Evolutionary conservation across 30 jellyfish, hydroid and myxozoan genomes (phyloP), one percentile per base, ranked within the genome.

Genomic region (Cassiopea xamachana): DNA sequence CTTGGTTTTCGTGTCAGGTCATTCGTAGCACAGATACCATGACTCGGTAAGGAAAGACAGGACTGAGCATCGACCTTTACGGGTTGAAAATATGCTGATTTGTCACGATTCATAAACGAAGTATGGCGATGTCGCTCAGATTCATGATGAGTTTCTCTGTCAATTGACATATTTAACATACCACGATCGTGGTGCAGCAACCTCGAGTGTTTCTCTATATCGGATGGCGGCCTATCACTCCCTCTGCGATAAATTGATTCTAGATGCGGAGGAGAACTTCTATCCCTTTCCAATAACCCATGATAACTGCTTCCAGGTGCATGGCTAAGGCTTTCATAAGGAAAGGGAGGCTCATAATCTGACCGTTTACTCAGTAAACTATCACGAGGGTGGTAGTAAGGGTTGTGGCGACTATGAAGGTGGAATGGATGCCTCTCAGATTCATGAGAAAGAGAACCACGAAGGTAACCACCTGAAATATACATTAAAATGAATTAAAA

Each of bases 231-330:
- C 68, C 89, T 60, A 17, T 87, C 94, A 27, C 85, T 78, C 60
- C 81, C 87, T 87, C 94, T 70, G 79, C 94, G 94, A 39, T 81
- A 87, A 72, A 87, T 77, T 15, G 94, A 74, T 48, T 87, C 94
- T 7, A 87, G 89, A 87, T 87, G 94, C 43, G 94, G 94, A 19
- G 94, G 94, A 67, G 94, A 87, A 75, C 94, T 87, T 12, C 94
- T 80, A 47, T 87, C 94, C 18, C 94, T 61, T 50, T 77, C 94
- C 64, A 87, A 87, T 89, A 87, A 8, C 67, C 89, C 85, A 46
- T 82, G 94, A 71, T 76, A 87, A 15, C 61, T 18, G 79, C 58
- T 72, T 46, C 85, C 89, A 18, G 73, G 48, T 1, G 94, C 80
- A 78, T 87, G 94, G 89, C 70, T 62, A 18, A 87, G 79, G 71